These are phyloP conservation scores for Caradrina clavipalpis DNA, from an alignment of 2,888 invertebrate species.

Conservation along the genomic window DNA sequence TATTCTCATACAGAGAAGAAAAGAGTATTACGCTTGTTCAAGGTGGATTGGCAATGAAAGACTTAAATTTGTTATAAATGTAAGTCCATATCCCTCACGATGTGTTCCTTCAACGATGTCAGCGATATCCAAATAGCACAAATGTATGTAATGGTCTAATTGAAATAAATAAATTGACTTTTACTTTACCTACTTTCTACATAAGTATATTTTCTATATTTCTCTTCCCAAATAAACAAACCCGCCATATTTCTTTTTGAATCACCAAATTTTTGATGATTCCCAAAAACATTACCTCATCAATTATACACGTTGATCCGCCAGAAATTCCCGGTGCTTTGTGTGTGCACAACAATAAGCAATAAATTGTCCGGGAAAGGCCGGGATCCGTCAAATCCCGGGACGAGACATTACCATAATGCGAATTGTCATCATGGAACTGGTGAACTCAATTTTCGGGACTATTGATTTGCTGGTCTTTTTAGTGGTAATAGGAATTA, in stretches of 20 bases:
- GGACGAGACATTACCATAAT: conserved; percentile 63
- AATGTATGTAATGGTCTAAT: too few relatives aligned
- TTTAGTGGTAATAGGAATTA: conserved; percentile 40
- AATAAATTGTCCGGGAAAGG: conserved; percentile 63
- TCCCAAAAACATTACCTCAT: conserved; percentile 49
- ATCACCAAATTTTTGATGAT: conserved; percentile 22
- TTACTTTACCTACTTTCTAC: too few relatives aligned
- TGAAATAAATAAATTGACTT: too few relatives aligned
- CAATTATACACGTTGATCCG: conserved; percentile 55
- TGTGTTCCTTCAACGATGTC: too few relatives aligned
- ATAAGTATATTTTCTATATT: background rate
- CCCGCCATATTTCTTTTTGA: background rate
- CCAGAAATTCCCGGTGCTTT: conserved; percentile 48
- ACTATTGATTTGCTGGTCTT: conserved; percentile 51
- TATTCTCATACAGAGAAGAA: too few relatives aligned
- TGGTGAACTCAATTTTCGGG: conserved; percentile 53
- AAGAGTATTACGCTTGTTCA: too few relatives aligned
- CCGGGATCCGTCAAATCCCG: conserved; percentile 64
- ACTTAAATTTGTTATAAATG: too few relatives aligned
- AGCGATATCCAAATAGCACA: too few relatives aligned
- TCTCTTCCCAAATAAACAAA: conserved; percentile 14
- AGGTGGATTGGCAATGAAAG: too few relatives aligned
- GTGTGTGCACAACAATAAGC: conserved; percentile 59
- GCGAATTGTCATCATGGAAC: conserved; percentile 51
- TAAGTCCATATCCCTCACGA: too few relatives aligned